phyloP scores from a whole-genome alignment of 2,113 vertebrate species.

The Mesembrinibis cayennensis region DNA sequence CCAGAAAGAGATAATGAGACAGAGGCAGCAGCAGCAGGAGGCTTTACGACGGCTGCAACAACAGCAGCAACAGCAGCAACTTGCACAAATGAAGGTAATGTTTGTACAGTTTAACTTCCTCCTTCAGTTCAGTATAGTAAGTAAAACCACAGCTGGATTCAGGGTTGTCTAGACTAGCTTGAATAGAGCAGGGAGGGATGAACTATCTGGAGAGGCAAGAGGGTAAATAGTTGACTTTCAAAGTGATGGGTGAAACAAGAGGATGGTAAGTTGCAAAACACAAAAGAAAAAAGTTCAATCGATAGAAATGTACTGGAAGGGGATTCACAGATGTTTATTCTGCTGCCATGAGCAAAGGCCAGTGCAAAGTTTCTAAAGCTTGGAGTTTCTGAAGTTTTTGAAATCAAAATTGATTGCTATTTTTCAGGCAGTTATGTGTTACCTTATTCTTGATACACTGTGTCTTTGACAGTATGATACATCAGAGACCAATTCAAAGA shows the following conservation, averaged over 20 bases:
- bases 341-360: neutral
- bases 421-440: neutral
- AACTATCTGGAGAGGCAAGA: neutral
- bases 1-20: slow-evolving; percentile 82
- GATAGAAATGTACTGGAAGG: neutral
- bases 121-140: neutral
- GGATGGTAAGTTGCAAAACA: neutral
- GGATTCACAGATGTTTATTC: neutral
- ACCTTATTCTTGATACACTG: neutral
- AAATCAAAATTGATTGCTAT: neutral
- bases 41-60: slow-evolving; percentile 91
- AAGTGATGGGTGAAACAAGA: neutral
- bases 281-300: neutral
- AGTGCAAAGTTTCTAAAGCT: neutral
- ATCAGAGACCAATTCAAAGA: neutral
- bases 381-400: neutral
- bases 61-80: slow-evolving; percentile 94
- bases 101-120: neutral
- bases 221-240: neutral
- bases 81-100: slow-evolving; percentile 96
- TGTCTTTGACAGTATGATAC: neutral
- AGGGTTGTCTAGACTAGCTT: neutral
- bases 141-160: neutral
- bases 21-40: slow-evolving; percentile 88
- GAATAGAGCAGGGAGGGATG: neutral